Base-by-base conservation (phyloP, 2,113 vertebrate species). In the Heptranchias perlo region DNA sequence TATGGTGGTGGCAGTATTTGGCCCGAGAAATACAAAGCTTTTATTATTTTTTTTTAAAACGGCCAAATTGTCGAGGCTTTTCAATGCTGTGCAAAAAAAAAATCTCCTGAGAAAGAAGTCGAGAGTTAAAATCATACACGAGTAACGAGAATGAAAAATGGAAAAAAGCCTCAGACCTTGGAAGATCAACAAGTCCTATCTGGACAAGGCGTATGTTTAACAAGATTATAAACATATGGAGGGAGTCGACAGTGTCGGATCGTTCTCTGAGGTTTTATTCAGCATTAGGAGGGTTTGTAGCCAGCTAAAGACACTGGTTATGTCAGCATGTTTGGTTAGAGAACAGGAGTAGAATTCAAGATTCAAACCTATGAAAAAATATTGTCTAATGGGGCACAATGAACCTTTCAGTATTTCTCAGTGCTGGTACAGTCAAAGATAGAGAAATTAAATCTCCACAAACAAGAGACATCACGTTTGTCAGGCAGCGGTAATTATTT, bases 291-390 rank as follows among this genome's bases (percentile, higher is more conserved):
- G 84, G 84, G 11, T 25, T 28, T 28, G 47, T 1, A 49, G 87
- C 87, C 28, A 62, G 89, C 1, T 23, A 23, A 39, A 39, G 89
- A 93, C 58, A 93, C 4, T 93, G 58, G 89, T 93, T 39, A 93
- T 58, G 21, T 39, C 39, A 54, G n/a, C 21, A 2, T 62, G 58
- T 62, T 93, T 39, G 58, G 58, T 62, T 62, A 23, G 89, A 25
- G 58, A 93, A 93, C 89, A 93, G 89, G 89, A 39, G 58, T 35
- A 39, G 89, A 93, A 93, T 93, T 93, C 89, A 93, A 18, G 58
- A 39, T 93, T 62, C 16, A 21, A 64, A 39, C 58, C 89, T 23
- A 6, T 64, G 58, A 92, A 92, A n/a, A 61, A 92, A 92, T 21
- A 92, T 92, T 92, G 54, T 61, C 35, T 62, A 3, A 82, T 31